Evolutionary conservation across 2,888 invertebrate genomes (phyloP).

Genomic region (Geophilus truncorum): DNA sequence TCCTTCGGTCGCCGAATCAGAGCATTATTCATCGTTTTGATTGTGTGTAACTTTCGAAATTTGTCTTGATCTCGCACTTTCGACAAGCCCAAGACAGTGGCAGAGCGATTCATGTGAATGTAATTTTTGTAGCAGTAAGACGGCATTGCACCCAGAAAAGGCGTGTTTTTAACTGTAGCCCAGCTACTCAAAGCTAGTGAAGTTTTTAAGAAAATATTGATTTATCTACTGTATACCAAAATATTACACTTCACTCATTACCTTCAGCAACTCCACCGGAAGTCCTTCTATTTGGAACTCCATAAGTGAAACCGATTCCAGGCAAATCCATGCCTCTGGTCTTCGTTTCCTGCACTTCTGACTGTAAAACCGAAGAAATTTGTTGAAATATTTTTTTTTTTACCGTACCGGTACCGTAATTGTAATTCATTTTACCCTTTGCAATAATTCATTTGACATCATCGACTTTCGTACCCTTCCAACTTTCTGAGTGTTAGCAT

Average conservation of each 20-base stretch:
- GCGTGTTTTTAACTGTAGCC: not conserved
- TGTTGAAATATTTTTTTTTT: no score
- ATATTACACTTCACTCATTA: not conserved
- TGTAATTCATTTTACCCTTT: no score
- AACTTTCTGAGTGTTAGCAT: not conserved
- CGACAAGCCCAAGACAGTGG: not conserved
- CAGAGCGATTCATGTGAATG: not conserved
- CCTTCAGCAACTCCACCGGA: not conserved
- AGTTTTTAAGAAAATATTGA: not conserved
- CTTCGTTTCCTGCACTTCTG: not conserved
- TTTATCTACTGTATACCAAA: not conserved
- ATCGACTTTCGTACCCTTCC: not conserved
- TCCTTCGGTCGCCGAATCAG: not conserved
- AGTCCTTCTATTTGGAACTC: not conserved
- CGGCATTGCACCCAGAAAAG: not conserved
- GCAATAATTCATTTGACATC: not conserved
- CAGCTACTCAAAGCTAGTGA: not conserved
- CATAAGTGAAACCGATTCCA: not conserved
- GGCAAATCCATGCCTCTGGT: not conserved
- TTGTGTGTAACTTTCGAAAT: not conserved
- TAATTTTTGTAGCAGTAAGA: not conserved
- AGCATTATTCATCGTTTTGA: not conserved
- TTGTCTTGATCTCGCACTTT: not conserved
- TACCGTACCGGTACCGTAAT: no score
- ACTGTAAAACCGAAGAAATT: no score